These are phyloP conservation scores for Misgurnus anguillicaudatus DNA, from an alignment of 2,113 vertebrate species.

Conservation along the genomic window DNA sequence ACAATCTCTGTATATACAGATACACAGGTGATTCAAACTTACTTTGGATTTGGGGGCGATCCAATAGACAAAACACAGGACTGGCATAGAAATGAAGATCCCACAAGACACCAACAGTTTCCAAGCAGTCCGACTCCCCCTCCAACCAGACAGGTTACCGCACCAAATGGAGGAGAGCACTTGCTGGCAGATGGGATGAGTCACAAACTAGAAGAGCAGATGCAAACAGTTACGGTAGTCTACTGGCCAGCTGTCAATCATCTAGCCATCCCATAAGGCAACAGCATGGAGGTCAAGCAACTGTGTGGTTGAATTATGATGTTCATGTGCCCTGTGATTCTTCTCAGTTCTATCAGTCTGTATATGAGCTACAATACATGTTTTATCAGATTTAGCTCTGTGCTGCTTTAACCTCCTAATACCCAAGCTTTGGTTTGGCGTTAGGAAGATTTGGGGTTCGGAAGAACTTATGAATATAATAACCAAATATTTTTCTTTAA, in stretches of 20 bases:
- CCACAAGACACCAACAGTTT: constrained; percentile 79
- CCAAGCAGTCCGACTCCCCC: constrained; percentile 81
- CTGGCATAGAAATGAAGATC: constrained; percentile 85
- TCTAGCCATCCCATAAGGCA: constrained; percentile 38
- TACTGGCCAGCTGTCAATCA: constrained; percentile 45
- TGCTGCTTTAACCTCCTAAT: too few species aligned
- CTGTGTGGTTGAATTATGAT: neutral
- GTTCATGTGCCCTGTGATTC: constrained; percentile 1
- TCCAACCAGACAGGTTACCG: constrained; percentile 80
- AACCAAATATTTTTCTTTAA: too few species aligned
- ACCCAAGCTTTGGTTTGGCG: too few species aligned
- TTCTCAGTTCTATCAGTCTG: constrained; percentile 1
- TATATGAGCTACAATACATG: neutral
- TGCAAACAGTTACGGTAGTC: constrained; percentile 21
- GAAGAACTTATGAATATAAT: too few species aligned
- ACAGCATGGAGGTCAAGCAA: constrained; percentile 9
- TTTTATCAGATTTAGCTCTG: too few species aligned
- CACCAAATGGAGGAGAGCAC: constrained; percentile 90
- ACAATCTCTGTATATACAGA: too few species aligned
- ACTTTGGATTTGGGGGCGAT: constrained; percentile 85
- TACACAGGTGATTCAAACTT: neutral
- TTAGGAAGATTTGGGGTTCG: too few species aligned
- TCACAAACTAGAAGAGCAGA: constrained; percentile 77
- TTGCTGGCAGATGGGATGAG: constrained; percentile 89
- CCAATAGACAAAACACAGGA: constrained; percentile 84